Percentiles rank a stretch among this genome's conserved stretches.
phyloP scores from a whole-genome alignment of 2,888 invertebrate species.

The Zygogramma bicolorata region DNA sequence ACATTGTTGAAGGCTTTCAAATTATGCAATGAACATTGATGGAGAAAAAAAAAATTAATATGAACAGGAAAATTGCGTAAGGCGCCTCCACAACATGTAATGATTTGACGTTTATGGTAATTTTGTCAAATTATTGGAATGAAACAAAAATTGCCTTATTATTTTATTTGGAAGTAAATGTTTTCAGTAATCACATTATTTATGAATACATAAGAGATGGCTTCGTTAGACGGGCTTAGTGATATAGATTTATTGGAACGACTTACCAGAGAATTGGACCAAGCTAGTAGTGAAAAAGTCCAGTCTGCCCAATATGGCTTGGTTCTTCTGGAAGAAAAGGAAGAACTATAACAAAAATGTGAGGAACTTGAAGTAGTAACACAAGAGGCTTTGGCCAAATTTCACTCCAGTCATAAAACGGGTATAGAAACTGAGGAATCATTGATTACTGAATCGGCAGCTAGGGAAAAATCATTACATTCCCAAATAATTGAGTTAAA shows the following conservation, averaged over 20 bases:
- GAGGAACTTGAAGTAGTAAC: conserved; percentile 93
- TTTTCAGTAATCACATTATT: conserved; percentile 15
- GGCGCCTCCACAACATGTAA: background rate
- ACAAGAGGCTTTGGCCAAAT: conserved; percentile 95
- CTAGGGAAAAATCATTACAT: conserved; percentile 92
- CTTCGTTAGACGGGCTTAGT: conserved; percentile 33
- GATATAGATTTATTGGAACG: conserved; percentile 77
- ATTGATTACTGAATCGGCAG: conserved; percentile 92
- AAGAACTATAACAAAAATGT: conserved; percentile 84
- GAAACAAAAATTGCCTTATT: background rate
- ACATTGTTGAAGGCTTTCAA: background rate
- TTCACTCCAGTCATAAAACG: conserved; percentile 94
- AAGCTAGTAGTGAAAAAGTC: conserved; percentile 93
- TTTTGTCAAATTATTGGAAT: background rate
- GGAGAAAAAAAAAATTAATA: no score
- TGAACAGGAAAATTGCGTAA: background rate
- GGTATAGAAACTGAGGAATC: conserved; percentile 98
- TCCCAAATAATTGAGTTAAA: conserved; percentile 92
- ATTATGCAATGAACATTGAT: no score
- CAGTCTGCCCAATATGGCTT: conserved; percentile 98
- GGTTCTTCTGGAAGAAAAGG: conserved; percentile 93
- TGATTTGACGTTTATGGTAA: background rate
- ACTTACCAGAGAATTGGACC: conserved; percentile 88
- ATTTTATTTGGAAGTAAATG: conserved; percentile 27
- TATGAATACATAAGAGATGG: conserved; percentile 35